Evolutionary conservation across 2,888 invertebrate species (phyloP).

Genomic region (Camptogramma bilineatum): DNA sequence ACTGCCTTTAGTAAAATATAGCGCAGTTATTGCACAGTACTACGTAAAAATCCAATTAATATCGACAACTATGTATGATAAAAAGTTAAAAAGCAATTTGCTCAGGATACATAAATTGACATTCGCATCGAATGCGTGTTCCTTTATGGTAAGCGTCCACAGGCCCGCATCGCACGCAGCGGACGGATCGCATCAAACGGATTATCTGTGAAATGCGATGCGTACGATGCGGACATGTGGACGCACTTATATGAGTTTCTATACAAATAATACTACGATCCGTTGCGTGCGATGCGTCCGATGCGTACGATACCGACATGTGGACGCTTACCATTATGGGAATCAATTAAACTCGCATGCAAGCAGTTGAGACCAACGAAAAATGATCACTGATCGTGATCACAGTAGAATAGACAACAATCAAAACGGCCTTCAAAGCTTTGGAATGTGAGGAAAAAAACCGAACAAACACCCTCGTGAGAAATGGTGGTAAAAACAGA

Average conservation of each 20-base stretch:
- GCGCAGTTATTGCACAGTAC: slow-evolving; percentile 28
- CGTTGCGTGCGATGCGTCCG: too few relatives aligned
- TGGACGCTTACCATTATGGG: too few relatives aligned
- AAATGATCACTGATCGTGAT: too few relatives aligned
- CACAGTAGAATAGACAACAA: slow-evolving; percentile 44
- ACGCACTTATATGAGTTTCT: too few relatives aligned
- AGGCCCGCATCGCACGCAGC: too few relatives aligned
- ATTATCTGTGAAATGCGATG: too few relatives aligned
- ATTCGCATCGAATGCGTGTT: slow-evolving; percentile 24
- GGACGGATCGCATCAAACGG: too few relatives aligned
- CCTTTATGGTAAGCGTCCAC: too few relatives aligned
- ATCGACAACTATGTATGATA: slow-evolving; percentile 32
- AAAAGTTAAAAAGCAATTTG: slow-evolving; percentile 37
- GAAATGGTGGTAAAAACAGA: slow-evolving; percentile 64
- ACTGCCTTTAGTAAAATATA: background rate
- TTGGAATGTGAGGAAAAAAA: slow-evolving; percentile 73
- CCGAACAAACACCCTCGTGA: slow-evolving; percentile 72
- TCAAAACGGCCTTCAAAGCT: slow-evolving; percentile 69
- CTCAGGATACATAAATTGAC: slow-evolving; percentile 37
- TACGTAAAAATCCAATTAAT: slow-evolving; percentile 39
- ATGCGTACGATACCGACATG: too few relatives aligned
- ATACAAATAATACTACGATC: too few relatives aligned
- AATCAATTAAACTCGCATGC: slow-evolving; percentile 34
- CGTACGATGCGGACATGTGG: too few relatives aligned
- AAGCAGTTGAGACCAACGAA: slow-evolving; percentile 14